Percentiles rank a stretch among this genome's conserved stretches.
Conservation (phyloP, 2,888 invertebrate genomes). For the Pandemis cinnamomeana region DNA sequence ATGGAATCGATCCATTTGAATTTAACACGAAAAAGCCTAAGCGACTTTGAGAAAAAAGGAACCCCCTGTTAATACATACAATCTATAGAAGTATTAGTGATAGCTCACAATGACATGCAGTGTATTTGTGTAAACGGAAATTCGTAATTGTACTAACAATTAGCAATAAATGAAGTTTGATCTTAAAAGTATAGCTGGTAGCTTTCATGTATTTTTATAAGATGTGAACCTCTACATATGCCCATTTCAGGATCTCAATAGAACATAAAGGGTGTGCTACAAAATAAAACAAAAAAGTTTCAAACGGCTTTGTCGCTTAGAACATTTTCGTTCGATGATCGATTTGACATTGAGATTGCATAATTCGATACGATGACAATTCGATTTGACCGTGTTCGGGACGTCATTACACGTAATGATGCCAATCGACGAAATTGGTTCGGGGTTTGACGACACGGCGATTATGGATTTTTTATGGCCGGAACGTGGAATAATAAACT, state of each 20-base stretch:
- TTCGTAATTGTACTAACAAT: no score
- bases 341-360: conserved; percentile 73
- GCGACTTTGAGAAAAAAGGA: conserved; percentile 8
- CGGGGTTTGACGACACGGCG: conserved; percentile 72
- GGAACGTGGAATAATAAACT: conserved; percentile 27
- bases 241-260: no score
- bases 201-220: no score
- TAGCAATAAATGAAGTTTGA: no score
- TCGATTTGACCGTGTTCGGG: conserved; percentile 66
- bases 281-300: not conserved
- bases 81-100: not conserved
- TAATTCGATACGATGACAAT: conserved; percentile 83
- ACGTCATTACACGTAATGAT: conserved; percentile 76
- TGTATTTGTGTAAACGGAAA: no score
- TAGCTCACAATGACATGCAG: no score
- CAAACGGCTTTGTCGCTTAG: conserved; percentile 5
- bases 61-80: not conserved
- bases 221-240: no score
- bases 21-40: conserved; percentile 23
- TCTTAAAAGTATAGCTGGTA: no score
- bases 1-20: conserved; percentile 59
- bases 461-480: conserved; percentile 53
- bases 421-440: conserved; percentile 69
- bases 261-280: not conserved
- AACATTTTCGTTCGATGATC: conserved; percentile 63